Evolutionary conservation across 2,797 vertebrate genomes (phyloP).

Genomic region (Neosilurus hyrtlii): DNA sequence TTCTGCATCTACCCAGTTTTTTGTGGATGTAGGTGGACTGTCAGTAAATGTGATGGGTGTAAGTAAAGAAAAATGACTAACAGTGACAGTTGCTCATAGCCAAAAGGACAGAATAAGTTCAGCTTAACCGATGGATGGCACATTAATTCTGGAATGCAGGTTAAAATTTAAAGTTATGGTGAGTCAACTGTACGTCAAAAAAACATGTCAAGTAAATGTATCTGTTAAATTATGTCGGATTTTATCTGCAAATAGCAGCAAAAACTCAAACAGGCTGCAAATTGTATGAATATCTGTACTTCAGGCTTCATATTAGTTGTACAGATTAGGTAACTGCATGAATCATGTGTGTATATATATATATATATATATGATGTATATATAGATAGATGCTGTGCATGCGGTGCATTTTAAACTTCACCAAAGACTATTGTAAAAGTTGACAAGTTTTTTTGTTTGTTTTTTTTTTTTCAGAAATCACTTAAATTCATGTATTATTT

Average conservation of each 20-base stretch:
- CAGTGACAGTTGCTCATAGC: neutral
- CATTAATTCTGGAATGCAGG: neutral
- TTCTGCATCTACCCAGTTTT: too few relatives aligned
- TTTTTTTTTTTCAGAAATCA: neutral
- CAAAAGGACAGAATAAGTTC: neutral
- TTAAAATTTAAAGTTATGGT: neutral
- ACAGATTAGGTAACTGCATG: neutral
- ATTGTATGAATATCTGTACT: neutral
- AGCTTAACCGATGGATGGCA: neutral
- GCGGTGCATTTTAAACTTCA: slow-evolving; percentile 12
- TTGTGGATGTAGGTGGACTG: too few relatives aligned
- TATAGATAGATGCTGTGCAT: slow-evolving; percentile 10
- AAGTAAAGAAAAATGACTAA: neutral
- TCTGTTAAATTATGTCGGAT: neutral
- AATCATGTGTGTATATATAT: slow-evolving; percentile 5
- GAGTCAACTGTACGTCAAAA: neutral
- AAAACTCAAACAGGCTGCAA: neutral
- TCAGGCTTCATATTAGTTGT: slow-evolving; percentile 5
- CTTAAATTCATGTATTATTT: slow-evolving; percentile 18
- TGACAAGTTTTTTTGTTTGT: neutral
- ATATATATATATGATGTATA: neutral
- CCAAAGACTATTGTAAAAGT: slow-evolving; percentile 20
- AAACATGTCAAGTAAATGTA: slow-evolving; percentile 9
- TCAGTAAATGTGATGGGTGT: too few relatives aligned
- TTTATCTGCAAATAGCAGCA: neutral